phyloP scores from a whole-genome alignment of 2,113 vertebrate genomes.

The Rhinoptilus africanus region DNA sequence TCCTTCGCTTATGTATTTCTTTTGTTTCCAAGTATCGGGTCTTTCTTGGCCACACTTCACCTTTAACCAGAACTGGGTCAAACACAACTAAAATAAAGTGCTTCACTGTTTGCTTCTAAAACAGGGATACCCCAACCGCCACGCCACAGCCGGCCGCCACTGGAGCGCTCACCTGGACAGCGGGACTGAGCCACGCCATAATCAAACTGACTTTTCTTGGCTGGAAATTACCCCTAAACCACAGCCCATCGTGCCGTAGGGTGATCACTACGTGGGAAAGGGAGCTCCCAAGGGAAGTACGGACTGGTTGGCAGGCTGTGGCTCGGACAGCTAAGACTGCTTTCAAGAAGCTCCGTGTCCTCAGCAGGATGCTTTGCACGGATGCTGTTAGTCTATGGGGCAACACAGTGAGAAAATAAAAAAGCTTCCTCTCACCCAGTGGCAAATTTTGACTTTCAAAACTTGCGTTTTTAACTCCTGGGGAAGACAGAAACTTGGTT shows the following conservation, averaged over 20 bases:
- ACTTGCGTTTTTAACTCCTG: neutral
- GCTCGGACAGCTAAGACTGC: neutral
- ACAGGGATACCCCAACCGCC: slow-evolving; percentile 35
- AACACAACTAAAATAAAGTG: slow-evolving; percentile 84
- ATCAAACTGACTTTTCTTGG: neutral
- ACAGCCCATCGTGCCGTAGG: accelerated
- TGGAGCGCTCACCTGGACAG: neutral
- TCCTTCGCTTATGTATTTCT: neutral
- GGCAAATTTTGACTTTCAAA: neutral
- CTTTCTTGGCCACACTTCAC: slow-evolving; percentile 70
- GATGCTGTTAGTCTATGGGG: neutral
- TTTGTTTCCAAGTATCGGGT: slow-evolving; percentile 37
- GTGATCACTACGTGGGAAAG: neutral
- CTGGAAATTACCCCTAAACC: neutral
- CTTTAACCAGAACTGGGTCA: slow-evolving; percentile 69
- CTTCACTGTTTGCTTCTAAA: slow-evolving; percentile 76
- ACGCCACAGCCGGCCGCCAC: neutral
- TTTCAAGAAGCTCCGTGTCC: neutral
- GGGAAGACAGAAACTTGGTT: neutral
- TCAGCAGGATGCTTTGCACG: neutral
- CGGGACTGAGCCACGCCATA: accelerated
- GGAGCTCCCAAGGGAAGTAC: neutral
- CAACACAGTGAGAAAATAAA: neutral
- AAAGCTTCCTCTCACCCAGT: neutral
- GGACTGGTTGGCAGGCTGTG: neutral